phyloP scores from a whole-genome alignment of 2,113 vertebrate species.

The Corvus moneduloides region DNA sequence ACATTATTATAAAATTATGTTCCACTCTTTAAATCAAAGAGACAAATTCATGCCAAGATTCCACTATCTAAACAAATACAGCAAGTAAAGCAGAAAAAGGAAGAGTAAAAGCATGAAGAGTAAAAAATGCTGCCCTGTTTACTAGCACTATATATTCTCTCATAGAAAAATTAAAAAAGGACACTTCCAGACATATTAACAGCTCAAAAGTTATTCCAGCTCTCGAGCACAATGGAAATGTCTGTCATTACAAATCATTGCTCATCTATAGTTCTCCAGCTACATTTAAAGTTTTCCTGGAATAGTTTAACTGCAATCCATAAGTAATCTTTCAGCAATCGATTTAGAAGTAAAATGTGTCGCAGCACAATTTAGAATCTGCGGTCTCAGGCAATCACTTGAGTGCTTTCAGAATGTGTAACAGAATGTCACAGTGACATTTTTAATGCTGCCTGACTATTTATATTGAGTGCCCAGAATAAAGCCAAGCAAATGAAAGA shows the following conservation, averaged over 20 bases:
- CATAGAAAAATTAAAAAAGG: background rate
- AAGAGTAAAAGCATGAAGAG: background rate
- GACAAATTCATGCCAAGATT: background rate
- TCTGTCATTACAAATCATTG: background rate
- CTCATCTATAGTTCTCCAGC: background rate
- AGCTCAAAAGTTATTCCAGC: background rate
- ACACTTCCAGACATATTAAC: background rate
- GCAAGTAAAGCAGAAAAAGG: background rate
- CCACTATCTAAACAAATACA: background rate
- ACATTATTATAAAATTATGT: background rate
- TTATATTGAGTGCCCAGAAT: background rate
- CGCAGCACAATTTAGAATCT: background rate
- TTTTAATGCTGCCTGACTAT: slow-evolving; percentile 8
- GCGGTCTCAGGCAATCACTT: slow-evolving; percentile 8
- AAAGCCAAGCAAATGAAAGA: slow-evolving; percentile 24
- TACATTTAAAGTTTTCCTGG: background rate
- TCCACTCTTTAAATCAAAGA: background rate
- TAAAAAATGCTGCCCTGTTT: background rate
- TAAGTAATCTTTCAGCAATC: slow-evolving; percentile 22
- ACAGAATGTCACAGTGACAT: background rate
- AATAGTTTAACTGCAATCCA: slow-evolving; percentile 6
- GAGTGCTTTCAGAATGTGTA: background rate
- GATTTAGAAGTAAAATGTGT: background rate
- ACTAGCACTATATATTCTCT: background rate
- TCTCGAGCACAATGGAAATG: background rate